phyloP scores from a whole-genome alignment of 2,797 vertebrate genomes.

The Sciurus vulgaris region DNA sequence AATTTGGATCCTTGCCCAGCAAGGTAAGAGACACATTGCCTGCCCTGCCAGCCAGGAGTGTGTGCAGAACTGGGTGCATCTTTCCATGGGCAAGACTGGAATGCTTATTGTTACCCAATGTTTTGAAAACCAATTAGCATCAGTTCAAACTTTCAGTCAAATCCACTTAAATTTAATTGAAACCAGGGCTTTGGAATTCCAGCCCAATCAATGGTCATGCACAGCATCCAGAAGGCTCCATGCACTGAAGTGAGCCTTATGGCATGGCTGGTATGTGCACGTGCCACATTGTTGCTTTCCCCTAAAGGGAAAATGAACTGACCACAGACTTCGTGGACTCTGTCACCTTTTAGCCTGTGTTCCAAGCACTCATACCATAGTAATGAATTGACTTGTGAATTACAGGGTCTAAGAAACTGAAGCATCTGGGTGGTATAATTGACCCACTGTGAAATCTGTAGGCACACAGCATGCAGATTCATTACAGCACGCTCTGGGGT shows the following conservation, averaged over 20 bases:
- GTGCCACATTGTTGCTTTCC: neutral
- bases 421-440: slow-evolving; percentile 74
- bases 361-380: neutral
- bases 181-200: slow-evolving; percentile 72
- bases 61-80: neutral
- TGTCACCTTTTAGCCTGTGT: slow-evolving; percentile 42
- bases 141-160: slow-evolving; percentile 79
- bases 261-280: neutral
- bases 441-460: slow-evolving; percentile 73
- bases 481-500: slow-evolving; percentile 31
- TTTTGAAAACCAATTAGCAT: slow-evolving; percentile 80
- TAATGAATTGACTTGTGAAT: neutral
- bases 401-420: neutral
- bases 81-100: slow-evolving; percentile 35
- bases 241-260: neutral
- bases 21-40: slow-evolving; percentile 88
- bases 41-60: neutral
- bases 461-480: slow-evolving; percentile 71
- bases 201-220: slow-evolving; percentile 57
- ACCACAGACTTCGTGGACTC: neutral
- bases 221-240: slow-evolving; percentile 53
- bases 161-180: slow-evolving; percentile 79
- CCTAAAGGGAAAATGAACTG: slow-evolving; percentile 8
- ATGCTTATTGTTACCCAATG: slow-evolving; percentile 48
- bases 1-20: slow-evolving; percentile 94